Evolutionary conservation across 2,888 invertebrate species (phyloP).

Genomic region (Dastarcus helophoroides): DNA sequence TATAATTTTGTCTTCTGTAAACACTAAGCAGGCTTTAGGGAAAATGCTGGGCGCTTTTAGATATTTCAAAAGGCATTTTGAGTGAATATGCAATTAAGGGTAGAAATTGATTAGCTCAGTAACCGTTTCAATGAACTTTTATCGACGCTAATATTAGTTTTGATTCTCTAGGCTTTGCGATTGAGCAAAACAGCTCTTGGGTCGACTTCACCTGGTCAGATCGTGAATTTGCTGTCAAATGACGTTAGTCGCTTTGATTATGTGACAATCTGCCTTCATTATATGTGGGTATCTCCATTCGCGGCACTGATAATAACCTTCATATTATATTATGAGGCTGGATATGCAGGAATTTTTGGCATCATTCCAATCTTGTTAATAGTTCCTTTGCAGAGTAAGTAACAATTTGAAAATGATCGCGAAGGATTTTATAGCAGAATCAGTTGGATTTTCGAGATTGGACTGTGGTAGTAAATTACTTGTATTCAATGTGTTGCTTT

Average conservation of each 20-base stretch:
- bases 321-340: conserved; percentile 62
- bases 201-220: conserved; percentile 68
- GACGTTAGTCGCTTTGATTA: conserved; percentile 84
- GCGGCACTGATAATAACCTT: conserved; percentile 54
- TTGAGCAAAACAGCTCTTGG: conserved; percentile 55
- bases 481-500: conserved; percentile 29
- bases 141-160: conserved; percentile 4
- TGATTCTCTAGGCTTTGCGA: conserved; percentile 48
- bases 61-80: too few relatives aligned
- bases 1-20: too few relatives aligned
- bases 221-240: conserved; percentile 82
- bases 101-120: too few relatives aligned
- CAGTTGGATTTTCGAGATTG: too few relatives aligned
- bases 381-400: conserved; percentile 66
- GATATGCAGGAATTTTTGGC: conserved; percentile 60
- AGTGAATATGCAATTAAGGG: too few relatives aligned
- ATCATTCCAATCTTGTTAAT: conserved; percentile 63
- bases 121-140: too few relatives aligned
- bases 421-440: background rate
- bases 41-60: too few relatives aligned
- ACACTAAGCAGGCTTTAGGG: too few relatives aligned
- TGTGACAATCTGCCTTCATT: conserved; percentile 67
- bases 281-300: conserved; percentile 70
- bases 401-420: too few relatives aligned
- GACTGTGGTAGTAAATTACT: too few relatives aligned